Percentiles rank a stretch among this genome's conserved stretches.
Evolutionary conservation across 2,113 vertebrate genomes (phyloP).

Genomic region (Pelodiscus sinensis): DNA sequence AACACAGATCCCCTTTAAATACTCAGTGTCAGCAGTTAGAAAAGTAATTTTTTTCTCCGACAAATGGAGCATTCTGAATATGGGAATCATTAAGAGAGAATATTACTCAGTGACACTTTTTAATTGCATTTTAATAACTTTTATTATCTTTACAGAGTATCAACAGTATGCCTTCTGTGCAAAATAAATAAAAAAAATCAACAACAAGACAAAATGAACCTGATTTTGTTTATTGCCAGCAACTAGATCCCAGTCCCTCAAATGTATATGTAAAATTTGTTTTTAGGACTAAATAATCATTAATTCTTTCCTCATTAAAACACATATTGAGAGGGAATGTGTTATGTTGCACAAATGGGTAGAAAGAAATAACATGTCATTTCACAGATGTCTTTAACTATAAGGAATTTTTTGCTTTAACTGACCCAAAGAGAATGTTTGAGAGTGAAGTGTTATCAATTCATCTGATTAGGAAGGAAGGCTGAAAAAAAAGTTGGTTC

Average conservation of each 20-base stretch:
- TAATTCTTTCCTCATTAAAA: too few species aligned
- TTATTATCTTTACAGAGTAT: neutral
- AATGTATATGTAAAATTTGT: neutral
- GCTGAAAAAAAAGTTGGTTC: neutral
- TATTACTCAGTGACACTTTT: neutral
- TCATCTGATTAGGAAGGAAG: neutral
- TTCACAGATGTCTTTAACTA: neutral
- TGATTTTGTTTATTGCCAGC: neutral
- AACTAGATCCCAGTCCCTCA: neutral
- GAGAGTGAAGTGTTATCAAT: neutral
- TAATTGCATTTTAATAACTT: neutral
- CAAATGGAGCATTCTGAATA: neutral
- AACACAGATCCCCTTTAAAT: neutral
- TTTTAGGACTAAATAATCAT: too few species aligned
- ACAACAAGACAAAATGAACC: neutral
- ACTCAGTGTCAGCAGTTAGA: neutral
- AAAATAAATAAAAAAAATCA: neutral
- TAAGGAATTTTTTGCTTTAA: neutral
- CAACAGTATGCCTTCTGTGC: neutral
- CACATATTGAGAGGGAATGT: too few species aligned
- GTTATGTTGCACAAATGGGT: too few species aligned
- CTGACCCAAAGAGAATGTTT: neutral
- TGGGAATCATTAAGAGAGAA: neutral
- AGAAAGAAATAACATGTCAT: too few species aligned
- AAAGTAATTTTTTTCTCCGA: neutral